Evolutionary conservation across 2,797 vertebrate species (phyloP), one percentile per base, ranked within the genome.

Genomic region (Sebastiscus albofasciatus): DNA sequence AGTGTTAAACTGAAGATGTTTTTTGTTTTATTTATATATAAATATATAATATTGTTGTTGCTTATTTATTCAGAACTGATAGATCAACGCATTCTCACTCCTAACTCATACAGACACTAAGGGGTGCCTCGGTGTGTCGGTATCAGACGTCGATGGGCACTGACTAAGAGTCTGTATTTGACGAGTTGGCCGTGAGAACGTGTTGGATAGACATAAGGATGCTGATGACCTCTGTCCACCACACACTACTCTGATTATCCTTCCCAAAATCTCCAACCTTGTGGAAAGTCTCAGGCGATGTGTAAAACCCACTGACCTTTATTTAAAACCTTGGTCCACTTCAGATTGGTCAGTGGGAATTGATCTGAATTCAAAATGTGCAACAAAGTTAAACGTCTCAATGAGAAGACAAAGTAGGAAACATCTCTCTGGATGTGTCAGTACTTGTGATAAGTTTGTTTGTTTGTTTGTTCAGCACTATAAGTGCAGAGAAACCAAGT

Each of bases 161-260:
- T n/a, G 49, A 52, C 18, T 0, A n/a, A 49, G 18, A 0, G 1
- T 49, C 46, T 0, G 18, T 49, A 49, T 49, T 20, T 42, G 18
- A 49, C 16, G 18, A 49, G 46, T 18, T 49, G 46, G 6, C 16
- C 20, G 16, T 49, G 46, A 20, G 18, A 20, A 49, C 0, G 8
- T 18, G 46, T 49, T 49, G 8, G 39, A 52, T n/a, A 52, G 20
- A 16, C 20, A 52, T 0, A 52, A 20, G 20, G 49, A 52, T n/a
- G 49, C 49, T 52, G 49, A 52, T 52, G 18, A 8, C 49, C 49
- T 52, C 49, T 20, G 20, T 49, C 46, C 46, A 52, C 16, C 42
- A 46, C 42, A 46, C 16, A 46, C 42, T 46, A 0, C 42, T 0
- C 0, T 46, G 42, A 46, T 46, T 46, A 18, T 18, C 42, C 16